Percentiles rank a stretch among this genome's conserved stretches.
Conservation (phyloP, 2,113 vertebrate genomes). For the Gymnogyps californianus region DNA sequence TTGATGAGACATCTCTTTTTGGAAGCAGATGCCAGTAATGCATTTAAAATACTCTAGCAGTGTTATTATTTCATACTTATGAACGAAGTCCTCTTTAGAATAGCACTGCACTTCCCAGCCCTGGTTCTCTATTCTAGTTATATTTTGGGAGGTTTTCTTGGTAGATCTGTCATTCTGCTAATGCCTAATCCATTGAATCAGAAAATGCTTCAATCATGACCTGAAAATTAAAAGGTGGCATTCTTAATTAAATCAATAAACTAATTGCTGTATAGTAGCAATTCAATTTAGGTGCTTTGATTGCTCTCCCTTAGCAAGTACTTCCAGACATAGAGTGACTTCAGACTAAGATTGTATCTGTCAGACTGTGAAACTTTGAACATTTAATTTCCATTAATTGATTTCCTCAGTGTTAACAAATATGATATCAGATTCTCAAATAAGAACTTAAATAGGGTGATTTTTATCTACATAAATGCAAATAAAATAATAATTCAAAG, state of each 20-base stretch:
- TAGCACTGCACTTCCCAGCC: neutral
- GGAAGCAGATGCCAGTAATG: conserved; percentile 48
- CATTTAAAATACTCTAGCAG: conserved; percentile 41
- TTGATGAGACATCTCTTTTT: conserved; percentile 60
- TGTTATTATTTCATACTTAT: conserved; percentile 48
- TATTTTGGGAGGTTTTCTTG: conserved; percentile 59
- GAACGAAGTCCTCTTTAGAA: conserved; percentile 39
- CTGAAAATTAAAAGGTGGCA: conserved; percentile 92
- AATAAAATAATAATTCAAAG: conserved; percentile 77
- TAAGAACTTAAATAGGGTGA: conserved; percentile 65
- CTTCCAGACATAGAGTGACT: conserved; percentile 82
- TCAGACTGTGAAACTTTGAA: conserved; percentile 87
- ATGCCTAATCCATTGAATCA: conserved; percentile 77
- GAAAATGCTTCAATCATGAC: conserved; percentile 84
- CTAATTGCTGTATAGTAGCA: conserved; percentile 94
- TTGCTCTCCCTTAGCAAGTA: conserved; percentile 84
- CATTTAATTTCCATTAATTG: conserved; percentile 96
- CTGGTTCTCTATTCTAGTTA: neutral
- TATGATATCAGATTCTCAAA: conserved; percentile 88
- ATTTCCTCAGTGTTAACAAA: conserved; percentile 92
- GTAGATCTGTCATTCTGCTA: conserved; percentile 68
- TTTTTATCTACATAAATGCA: conserved; percentile 79
- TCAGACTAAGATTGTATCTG: conserved; percentile 86
- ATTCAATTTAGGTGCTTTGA: conserved; percentile 92
- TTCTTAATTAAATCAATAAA: conserved; percentile 99